phyloP scores from a whole-genome alignment of 2,888 invertebrate genomes.

The Abrostola triplasia region DNA sequence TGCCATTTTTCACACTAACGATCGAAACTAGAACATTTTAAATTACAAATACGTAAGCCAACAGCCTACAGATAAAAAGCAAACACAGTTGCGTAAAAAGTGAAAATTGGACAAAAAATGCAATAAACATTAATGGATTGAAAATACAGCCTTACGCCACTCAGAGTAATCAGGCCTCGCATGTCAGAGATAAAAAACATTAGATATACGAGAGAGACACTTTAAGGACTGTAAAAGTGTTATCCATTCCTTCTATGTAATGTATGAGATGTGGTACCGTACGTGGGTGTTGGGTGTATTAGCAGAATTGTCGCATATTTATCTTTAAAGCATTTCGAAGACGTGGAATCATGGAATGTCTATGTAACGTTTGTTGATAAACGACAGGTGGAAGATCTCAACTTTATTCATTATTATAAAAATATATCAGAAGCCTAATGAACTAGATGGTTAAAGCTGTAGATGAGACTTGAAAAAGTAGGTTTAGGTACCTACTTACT shows the following conservation, averaged over 20 bases:
- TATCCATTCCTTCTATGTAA: constrained; percentile 19
- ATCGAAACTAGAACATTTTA: neutral
- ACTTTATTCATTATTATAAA: no score
- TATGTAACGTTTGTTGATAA: neutral
- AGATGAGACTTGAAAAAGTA: no score
- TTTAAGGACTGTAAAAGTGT: constrained; percentile 31
- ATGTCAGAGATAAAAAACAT: constrained; percentile 42
- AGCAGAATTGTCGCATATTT: constrained; percentile 46
- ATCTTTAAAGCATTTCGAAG: constrained; percentile 2
- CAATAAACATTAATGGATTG: constrained; percentile 54
- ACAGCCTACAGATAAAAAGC: no score
- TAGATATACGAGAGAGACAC: constrained; percentile 25
- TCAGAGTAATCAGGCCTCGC: constrained; percentile 36
- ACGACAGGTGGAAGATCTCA: neutral
- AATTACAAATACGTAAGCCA: no score
- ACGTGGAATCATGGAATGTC: neutral
- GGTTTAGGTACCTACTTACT: no score
- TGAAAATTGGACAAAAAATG: constrained; percentile 23
- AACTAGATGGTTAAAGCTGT: no score
- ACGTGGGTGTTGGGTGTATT: constrained; percentile 17
- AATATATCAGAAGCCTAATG: no score
- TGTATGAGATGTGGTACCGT: constrained; percentile 7
- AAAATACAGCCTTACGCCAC: constrained; percentile 34
- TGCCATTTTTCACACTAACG: no score
- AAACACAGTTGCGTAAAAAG: neutral